Percentiles rank a stretch among this genome's conserved stretches.
Conservation (phyloP, 2,797 vertebrate genomes). For the Enteromius unitaeniatus region DNA sequence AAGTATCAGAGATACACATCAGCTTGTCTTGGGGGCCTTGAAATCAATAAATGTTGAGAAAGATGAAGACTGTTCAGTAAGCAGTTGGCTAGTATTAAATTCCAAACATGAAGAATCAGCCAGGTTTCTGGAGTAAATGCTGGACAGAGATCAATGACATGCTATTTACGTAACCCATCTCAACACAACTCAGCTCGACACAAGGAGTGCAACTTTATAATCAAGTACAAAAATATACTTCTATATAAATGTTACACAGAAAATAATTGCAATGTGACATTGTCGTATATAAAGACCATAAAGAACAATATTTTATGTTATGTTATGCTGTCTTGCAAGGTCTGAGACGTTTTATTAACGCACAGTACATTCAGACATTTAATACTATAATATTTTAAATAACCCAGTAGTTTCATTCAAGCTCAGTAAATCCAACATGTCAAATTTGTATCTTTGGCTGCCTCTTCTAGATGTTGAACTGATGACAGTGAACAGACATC, state of each 20-base stretch:
- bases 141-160: neutral
- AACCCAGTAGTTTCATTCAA: conserved; percentile 29
- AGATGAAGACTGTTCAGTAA: neutral
- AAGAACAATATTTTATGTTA: neutral
- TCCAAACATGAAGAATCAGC: neutral
- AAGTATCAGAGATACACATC: neutral
- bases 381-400: conserved; percentile 38
- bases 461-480: conserved; percentile 27
- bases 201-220: conserved; percentile 27
- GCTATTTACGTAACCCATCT: conserved; percentile 50
- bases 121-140: neutral
- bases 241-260: conserved; percentile 27
- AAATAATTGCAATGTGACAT: neutral
- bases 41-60: neutral
- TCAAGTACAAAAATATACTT: conserved; percentile 55
- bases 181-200: neutral
- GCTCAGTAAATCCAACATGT: neutral
- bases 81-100: neutral
- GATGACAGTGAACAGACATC: conserved; percentile 22
- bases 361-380: conserved; percentile 45
- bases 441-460: conserved; percentile 53
- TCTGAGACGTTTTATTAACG: conserved; percentile 23
- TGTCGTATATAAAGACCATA: neutral
- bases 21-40: neutral
- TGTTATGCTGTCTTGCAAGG: conserved; percentile 5